phyloP scores from a whole-genome alignment of 2,113 vertebrate species.

The Triplophysa tibetana region DNA sequence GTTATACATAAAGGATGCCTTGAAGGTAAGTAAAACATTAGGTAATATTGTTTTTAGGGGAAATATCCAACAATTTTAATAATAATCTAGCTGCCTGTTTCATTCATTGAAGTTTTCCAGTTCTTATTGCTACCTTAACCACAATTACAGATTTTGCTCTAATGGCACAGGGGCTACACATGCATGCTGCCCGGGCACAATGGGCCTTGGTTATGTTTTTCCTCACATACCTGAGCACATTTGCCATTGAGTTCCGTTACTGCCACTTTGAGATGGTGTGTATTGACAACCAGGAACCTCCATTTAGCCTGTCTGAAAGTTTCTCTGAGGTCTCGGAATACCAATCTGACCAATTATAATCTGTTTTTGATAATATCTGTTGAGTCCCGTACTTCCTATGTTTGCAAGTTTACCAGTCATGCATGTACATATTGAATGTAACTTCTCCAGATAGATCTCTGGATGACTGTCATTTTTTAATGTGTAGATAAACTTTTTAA shows the following conservation, averaged over 20 bases:
- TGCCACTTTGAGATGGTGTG: slow-evolving; percentile 80
- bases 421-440: slow-evolving; percentile 50
- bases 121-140: slow-evolving; percentile 71
- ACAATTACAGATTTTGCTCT: slow-evolving; percentile 76
- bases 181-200: slow-evolving; percentile 81
- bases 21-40: no score
- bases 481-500: slow-evolving; percentile 12
- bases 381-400: background rate
- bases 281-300: slow-evolving; percentile 75
- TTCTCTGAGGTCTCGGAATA: slow-evolving; percentile 76
- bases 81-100: background rate
- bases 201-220: slow-evolving; percentile 91
- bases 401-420: slow-evolving; percentile 31
- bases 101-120: background rate
- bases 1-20: no score
- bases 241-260: slow-evolving; percentile 89
- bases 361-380: background rate
- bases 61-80: background rate
- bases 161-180: slow-evolving; percentile 75
- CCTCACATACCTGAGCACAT: slow-evolving; percentile 82
- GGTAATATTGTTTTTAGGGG: no score
- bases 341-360: slow-evolving; percentile 61
- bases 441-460: slow-evolving; percentile 32
- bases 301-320: slow-evolving; percentile 74
- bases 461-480: slow-evolving; percentile 2